phyloP scores from a whole-genome alignment of 2,113 vertebrate species.

The Nannobrachium achirus region DNA sequence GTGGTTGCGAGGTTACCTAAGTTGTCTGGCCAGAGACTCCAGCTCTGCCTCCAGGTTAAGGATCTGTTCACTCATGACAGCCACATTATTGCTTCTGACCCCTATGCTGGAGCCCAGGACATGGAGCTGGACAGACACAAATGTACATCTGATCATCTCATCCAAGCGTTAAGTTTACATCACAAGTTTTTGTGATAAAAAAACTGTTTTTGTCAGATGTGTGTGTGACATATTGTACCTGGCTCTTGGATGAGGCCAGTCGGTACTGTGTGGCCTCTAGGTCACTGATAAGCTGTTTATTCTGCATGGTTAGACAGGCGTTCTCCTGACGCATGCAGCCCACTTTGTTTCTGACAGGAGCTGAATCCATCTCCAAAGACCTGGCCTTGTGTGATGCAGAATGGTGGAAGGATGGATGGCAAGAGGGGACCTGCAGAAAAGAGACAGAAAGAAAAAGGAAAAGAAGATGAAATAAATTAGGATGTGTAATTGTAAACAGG shows the following conservation, averaged over 20 bases:
- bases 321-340: slow-evolving; percentile 85
- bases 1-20: slow-evolving; percentile 79
- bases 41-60: slow-evolving; percentile 85
- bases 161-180: neutral
- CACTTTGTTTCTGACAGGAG: slow-evolving; percentile 76
- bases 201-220: neutral
- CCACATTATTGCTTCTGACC: slow-evolving; percentile 73
- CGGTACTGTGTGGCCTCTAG: slow-evolving; percentile 84
- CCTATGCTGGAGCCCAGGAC: slow-evolving; percentile 74
- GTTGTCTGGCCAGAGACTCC: slow-evolving; percentile 84
- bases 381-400: slow-evolving; percentile 1
- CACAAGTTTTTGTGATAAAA: neutral
- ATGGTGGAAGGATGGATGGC: neutral
- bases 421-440: no score
- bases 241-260: slow-evolving; percentile 76
- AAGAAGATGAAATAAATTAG: neutral
- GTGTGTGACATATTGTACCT: slow-evolving; percentile 64
- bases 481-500: no score
- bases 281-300: slow-evolving; percentile 80
- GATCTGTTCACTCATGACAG: slow-evolving; percentile 85
- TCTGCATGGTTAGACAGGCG: slow-evolving; percentile 81
- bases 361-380: slow-evolving; percentile 75
- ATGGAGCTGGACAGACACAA: slow-evolving; percentile 68
- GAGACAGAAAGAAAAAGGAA: neutral
- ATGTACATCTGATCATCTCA: neutral